phyloP scores from a whole-genome alignment of 2,797 vertebrate genomes.

The Setipinna tenuifilis region DNA sequence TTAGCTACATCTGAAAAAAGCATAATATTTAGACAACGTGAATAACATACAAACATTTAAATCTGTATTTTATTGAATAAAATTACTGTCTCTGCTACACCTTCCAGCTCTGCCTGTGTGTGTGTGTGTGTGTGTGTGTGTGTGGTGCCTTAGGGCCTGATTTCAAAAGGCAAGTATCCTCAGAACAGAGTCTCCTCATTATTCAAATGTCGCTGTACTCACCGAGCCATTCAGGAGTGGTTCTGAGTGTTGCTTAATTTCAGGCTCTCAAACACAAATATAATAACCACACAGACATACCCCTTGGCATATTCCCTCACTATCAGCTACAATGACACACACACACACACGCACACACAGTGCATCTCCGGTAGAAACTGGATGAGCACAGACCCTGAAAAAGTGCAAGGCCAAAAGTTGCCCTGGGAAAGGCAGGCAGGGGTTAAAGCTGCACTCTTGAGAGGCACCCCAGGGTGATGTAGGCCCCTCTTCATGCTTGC shows the following conservation, averaged over 20 bases:
- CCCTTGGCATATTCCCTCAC: background rate
- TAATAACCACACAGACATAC: background rate
- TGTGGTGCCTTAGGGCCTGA: background rate
- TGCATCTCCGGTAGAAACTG: background rate
- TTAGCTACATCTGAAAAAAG: background rate
- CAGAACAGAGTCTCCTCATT: constrained; percentile 11
- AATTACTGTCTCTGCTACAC: background rate
- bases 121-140: background rate
- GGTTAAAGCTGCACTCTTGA: constrained; percentile 18
- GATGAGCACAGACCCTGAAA: background rate
- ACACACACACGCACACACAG: background rate
- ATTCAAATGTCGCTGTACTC: constrained; percentile 17
- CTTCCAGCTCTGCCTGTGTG: background rate
- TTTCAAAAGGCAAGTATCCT: background rate
- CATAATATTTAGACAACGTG: background rate
- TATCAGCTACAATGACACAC: background rate
- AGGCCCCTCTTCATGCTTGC: background rate
- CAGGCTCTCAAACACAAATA: constrained; percentile 11
- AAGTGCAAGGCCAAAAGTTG: background rate
- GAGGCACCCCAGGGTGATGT: background rate
- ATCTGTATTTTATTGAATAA: background rate
- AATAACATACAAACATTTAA: background rate
- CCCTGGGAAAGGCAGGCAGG: background rate
- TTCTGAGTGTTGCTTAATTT: constrained; percentile 16
- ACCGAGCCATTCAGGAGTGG: constrained; percentile 2